Evolutionary conservation across 1,140 invertebrate species (phyloP), one percentile per base, ranked within the genome.

Genomic region (Planococcus citri): DNA sequence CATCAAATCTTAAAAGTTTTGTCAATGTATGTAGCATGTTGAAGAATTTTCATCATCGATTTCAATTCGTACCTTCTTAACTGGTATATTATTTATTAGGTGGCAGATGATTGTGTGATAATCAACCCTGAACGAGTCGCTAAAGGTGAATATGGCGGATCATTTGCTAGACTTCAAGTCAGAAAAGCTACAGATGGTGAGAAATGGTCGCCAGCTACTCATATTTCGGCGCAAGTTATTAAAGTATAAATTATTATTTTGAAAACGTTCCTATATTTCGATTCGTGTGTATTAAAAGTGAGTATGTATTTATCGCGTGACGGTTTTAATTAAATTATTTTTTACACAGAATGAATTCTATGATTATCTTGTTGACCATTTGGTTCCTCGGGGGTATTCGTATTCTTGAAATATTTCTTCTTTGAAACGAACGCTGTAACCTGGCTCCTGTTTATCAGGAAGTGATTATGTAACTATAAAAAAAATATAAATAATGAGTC

Each of bases 1-100:
- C 93, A 1, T 94, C 92, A 10, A 87, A 91, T 76, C 85, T 95
- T 69, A 83, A 86, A 77, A 84, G 87, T 76, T 95, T 94, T 78
- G 83, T 89, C 58, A 92, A 90, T 82, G 88, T 88, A 78, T 76
- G 69, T n/a, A n/a, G n/a, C n/a, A n/a, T n/a, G n/a, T n/a, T n/a
- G n/a, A n/a, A n/a, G n/a, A n/a, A n/a, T 64, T 51, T 69, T 24
- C 17, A 33, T 69, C 1, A 22, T 69, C 6, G 22, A 68, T 29
- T 27, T 25, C 57, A 12, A 22, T 69, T 69, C 14, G 8, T 69
- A n/a, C 1, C 12, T 51, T 51, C 8, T 38, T 57, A 6, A 51
- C 38, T 57, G 38, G 3, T n/a, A 20, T 14, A 3, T 27, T 37
- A 57, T 27, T 14, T 41, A 22, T 9, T 77, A 91, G 86, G 79